Percentiles rank a stretch among this genome's conserved stretches.
Evolutionary conservation across 2,113 vertebrate genomes (phyloP).

Genomic region (Pithys albifrons): DNA sequence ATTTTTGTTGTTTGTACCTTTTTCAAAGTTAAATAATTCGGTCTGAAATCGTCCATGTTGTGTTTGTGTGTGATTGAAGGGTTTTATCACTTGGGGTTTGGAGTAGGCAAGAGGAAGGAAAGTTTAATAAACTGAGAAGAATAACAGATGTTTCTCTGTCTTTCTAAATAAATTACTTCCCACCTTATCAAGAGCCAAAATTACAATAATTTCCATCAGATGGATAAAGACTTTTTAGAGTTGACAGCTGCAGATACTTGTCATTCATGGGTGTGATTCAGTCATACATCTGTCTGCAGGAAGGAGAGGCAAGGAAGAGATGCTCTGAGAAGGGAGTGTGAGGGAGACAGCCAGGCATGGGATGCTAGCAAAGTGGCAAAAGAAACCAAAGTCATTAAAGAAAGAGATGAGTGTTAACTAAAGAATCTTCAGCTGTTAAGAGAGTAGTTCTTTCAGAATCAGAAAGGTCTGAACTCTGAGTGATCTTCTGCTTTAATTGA

Average conservation of each 20-base stretch:
- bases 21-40: neutral
- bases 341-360: neutral
- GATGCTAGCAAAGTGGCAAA: neutral
- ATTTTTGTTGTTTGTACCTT: too few relatives aligned
- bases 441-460: neutral
- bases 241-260: neutral
- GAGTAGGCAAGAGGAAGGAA: neutral
- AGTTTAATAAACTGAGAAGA: neutral
- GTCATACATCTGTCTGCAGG: neutral
- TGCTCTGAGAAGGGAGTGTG: neutral
- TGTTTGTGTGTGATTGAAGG: neutral
- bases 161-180: neutral
- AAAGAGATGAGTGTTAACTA: neutral
- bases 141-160: neutral
- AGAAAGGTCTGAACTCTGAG: neutral
- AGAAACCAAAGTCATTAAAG: neutral
- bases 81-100: neutral
- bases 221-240: neutral
- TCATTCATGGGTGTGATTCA: neutral
- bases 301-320: neutral
- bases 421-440: neutral
- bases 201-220: neutral
- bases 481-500: neutral
- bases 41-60: neutral
- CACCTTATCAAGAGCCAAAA: neutral